phyloP scores from a whole-genome alignment of 2,113 vertebrate species.

The Noctilio leporinus region DNA sequence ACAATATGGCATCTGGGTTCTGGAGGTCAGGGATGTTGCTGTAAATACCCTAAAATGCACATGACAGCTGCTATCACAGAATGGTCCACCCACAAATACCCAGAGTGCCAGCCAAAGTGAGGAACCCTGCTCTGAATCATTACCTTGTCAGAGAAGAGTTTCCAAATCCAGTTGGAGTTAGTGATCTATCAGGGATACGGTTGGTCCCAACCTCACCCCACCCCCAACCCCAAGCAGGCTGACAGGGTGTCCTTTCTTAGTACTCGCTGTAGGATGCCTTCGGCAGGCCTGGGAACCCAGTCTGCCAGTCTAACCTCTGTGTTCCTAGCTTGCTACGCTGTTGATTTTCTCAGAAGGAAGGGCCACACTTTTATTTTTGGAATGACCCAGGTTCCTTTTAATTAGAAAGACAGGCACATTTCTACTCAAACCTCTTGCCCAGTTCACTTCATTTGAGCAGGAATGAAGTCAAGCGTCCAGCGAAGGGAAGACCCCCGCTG shows the following conservation, averaged over 20 bases:
- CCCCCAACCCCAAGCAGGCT: neutral
- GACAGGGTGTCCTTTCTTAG: neutral
- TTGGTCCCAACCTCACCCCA: neutral
- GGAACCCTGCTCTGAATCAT: neutral
- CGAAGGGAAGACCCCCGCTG: neutral
- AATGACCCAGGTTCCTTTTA: neutral
- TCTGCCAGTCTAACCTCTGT: neutral
- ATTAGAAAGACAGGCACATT: neutral
- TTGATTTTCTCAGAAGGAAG: neutral
- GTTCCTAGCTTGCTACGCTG: neutral
- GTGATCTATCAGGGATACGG: neutral
- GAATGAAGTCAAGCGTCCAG: neutral
- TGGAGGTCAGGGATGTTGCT: neutral
- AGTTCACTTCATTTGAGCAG: neutral
- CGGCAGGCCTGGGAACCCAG: neutral
- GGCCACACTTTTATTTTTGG: neutral
- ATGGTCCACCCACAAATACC: neutral
- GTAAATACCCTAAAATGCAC: neutral
- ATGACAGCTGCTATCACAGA: neutral
- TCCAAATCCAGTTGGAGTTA: neutral
- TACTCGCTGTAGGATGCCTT: neutral
- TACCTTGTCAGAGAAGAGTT: neutral
- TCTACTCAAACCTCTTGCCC: neutral
- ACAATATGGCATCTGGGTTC: neutral
- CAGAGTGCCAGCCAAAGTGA: neutral